Percentiles rank a stretch among this genome's conserved stretches.
Conservation (phyloP, 2,113 vertebrate species). For the Ornithorhynchus anatinus region DNA sequence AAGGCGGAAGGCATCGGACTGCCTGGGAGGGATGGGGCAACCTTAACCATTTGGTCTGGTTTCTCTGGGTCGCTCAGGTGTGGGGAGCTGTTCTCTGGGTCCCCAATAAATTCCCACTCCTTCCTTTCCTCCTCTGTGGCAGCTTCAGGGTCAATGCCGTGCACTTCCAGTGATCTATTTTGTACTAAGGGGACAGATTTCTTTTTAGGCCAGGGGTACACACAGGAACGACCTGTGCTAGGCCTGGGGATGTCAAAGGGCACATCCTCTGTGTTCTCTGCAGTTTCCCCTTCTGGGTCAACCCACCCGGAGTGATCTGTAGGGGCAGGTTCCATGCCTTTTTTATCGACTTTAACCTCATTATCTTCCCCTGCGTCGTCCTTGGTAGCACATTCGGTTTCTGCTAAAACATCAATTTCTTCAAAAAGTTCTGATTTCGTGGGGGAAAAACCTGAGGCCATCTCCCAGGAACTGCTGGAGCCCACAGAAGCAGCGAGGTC, state of each 20-base stretch:
- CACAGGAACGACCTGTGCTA: not conserved
- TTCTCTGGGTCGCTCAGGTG: accelerated
- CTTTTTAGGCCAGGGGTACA: not conserved
- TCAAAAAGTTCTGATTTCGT: conserved; percentile 24
- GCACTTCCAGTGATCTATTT: not conserved
- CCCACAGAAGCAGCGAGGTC: not conserved
- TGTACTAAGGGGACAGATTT: accelerated
- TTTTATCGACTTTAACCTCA: not conserved
- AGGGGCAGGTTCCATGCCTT: not conserved
- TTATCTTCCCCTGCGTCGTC: not conserved
- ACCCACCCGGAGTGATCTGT: accelerated
- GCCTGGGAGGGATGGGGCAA: not conserved
- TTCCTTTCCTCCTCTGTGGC: conserved; percentile 38
- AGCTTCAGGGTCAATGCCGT: conserved; percentile 45
- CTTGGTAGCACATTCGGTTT: conserved; percentile 2
- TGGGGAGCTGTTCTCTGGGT: not conserved
- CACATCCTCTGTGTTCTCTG: not conserved
- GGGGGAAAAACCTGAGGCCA: not conserved
- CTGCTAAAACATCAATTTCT: not conserved
- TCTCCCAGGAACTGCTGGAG: not conserved
- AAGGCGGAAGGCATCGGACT: accelerated
- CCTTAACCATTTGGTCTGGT: accelerated
- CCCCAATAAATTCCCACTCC: not conserved
- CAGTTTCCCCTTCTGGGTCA: conserved; percentile 23
- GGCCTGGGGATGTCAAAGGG: accelerated